These are phyloP conservation scores for Trissolcus japonicus DNA, from an alignment of 2,888 invertebrate genomes.

Conservation along the genomic window DNA sequence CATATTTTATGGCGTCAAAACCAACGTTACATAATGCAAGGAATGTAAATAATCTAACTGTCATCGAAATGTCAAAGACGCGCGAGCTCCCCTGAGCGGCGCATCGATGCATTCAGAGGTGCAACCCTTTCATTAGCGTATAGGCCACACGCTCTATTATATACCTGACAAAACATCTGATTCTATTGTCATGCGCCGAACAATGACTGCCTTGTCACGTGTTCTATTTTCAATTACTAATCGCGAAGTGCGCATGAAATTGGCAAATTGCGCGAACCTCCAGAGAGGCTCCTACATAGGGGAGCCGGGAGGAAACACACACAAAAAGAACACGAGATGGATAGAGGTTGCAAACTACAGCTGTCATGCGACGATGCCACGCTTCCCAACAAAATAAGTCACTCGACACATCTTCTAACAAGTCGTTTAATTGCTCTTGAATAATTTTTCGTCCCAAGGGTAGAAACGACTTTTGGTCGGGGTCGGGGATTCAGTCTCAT, in stretches of 20 bases:
- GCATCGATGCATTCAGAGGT: constrained; percentile 71
- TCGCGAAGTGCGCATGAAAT: constrained; percentile 67
- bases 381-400: constrained; percentile 18
- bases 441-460: not conserved
- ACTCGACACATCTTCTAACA: constrained; percentile 17
- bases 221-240: constrained; percentile 72
- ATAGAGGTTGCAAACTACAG: constrained; percentile 10
- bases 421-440: constrained; percentile 10
- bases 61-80: constrained; percentile 26
- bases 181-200: constrained; percentile 70
- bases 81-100: constrained; percentile 55
- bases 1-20: constrained; percentile 23
- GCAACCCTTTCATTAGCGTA: constrained; percentile 75
- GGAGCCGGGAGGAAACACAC: not conserved
- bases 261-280: constrained; percentile 68
- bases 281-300: constrained; percentile 7
- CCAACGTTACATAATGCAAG: constrained; percentile 12
- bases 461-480: not conserved
- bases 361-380: constrained; percentile 14
- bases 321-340: constrained; percentile 6
- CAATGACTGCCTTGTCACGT: constrained; percentile 68
- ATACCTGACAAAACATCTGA: constrained; percentile 73
- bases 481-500: not conserved
- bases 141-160: constrained; percentile 74
- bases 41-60: constrained; percentile 30